phyloP scores from a whole-genome alignment of 2,888 invertebrate species.

The Oxyteleia sp. region DNA sequence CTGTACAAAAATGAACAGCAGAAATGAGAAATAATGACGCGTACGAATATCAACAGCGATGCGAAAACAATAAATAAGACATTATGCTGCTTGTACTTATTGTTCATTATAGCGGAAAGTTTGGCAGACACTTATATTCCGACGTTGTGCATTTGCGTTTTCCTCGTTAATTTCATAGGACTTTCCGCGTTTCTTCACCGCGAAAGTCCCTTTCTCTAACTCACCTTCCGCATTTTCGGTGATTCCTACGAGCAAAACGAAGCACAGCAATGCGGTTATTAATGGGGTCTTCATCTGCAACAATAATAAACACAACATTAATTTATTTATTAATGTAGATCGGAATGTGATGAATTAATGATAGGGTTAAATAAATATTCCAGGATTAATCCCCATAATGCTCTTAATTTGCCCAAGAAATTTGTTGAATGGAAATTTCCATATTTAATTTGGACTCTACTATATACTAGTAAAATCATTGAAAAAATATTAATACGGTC shows the following conservation, averaged over 20 bases:
- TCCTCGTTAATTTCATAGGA: conserved; percentile 63
- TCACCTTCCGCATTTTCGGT: conserved; percentile 85
- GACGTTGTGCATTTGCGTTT: conserved; percentile 27
- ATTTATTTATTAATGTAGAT: conserved; percentile 36
- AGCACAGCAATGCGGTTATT: conserved; percentile 80
- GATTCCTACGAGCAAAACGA: conserved; percentile 80
- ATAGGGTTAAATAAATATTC: no score
- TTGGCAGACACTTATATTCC: conserved; percentile 31
- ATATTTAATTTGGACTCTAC: no score
- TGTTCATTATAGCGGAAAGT: conserved; percentile 56
- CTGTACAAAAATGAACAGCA: not conserved
- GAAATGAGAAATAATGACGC: no score
- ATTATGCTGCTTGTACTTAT: conserved; percentile 16
- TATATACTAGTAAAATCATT: no score
- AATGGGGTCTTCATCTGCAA: conserved; percentile 83
- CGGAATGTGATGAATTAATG: no score
- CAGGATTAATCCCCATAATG: no score
- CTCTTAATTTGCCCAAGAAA: no score
- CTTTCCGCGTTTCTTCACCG: conserved; percentile 73
- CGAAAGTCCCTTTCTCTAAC: conserved; percentile 71
- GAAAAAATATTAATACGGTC: no score
- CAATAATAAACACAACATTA: conserved; percentile 55
- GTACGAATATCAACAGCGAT: not conserved
- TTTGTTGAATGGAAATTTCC: no score
- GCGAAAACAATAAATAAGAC: conserved; percentile 15